Base-by-base conservation (phyloP, 30 jellyfish, hydroid and myxozoan genomes). In the Hydra vulgaris region DNA sequence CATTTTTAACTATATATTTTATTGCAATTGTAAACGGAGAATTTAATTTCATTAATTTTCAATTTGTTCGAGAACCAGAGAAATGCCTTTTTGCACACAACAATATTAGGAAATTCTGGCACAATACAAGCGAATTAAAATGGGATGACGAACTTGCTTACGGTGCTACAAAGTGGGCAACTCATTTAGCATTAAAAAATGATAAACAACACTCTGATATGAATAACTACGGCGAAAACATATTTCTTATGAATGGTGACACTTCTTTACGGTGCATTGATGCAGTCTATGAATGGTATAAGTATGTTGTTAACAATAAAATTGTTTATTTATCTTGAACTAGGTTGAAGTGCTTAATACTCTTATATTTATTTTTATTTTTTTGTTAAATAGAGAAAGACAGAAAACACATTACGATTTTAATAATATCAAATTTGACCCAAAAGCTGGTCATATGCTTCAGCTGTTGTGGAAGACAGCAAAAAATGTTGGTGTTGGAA, bases 131-230 rank as follows among this genome's bases (percentile, higher is more conserved):
- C 53, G 21, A 75, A 26, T 24, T 75, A 22, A 71, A 26, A 24
- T 75, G 83, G 83, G 56, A 75, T 71, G 83, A 23, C 7, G 70
- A 75, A 0, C 71, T 75, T n/a, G 83, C 83, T 25, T 75, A 75
- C 71, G 71, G 26, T 0, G 83, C 83, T 18, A 71, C 23, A 26
- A 1, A 75, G 1, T 75, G 83, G 83, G 83, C 83, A 75, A 75
- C 26, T 8, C 66, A 75, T 16, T 54, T 75, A 17, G 83, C 83
- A 22, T 25, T 70, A 1, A 26, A 75, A 0, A 70, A 25, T 75
- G 20, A 75, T 7, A 23, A 23, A 0, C 15, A 75, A 0, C 83
- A 75, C 25, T 75, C 83, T 16, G 1, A 5, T 17, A 40, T 40
- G 61, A 12, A 40, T 40, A 5, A 40, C 61, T 40, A 40, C 61